Conservation (phyloP, 1,140 invertebrate genomes). For the Schmidtea mediterranea region DNA sequence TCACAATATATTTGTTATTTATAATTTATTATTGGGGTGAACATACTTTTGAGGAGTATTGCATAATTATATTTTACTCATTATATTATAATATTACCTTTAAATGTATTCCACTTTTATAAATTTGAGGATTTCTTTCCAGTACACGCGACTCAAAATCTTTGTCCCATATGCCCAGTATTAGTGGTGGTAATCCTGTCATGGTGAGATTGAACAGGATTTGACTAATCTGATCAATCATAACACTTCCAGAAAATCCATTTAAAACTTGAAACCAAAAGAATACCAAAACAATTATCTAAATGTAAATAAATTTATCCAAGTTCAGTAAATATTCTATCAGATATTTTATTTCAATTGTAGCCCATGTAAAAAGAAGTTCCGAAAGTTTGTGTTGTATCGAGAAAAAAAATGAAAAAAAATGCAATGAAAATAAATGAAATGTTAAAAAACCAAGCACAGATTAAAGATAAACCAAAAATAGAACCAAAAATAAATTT, state of each 20-base stretch:
- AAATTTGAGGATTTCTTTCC: conserved; percentile 45
- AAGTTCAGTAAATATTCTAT: neutral
- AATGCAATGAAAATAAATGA: no score
- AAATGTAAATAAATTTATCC: conserved; percentile 1
- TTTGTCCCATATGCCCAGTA: conserved; percentile 56
- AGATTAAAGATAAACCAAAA: no score
- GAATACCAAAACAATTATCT: conserved; percentile 18
- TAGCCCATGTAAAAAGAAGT: no score
- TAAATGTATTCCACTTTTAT: conserved; percentile 39
- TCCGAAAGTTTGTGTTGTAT: no score
- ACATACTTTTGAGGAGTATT: no score
- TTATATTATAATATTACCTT: no score
- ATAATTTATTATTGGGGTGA: no score
- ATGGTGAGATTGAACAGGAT: conserved; percentile 22
- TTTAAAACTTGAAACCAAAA: conserved; percentile 24
- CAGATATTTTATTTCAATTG: neutral
- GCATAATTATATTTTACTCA: no score
- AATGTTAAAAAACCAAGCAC: no score
- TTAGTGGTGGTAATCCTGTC: conserved; percentile 18
- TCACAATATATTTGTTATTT: no score
- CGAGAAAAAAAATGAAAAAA: no score
- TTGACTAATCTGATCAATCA: conserved; percentile 20
- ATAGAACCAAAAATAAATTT: no score
- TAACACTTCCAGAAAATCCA: conserved; percentile 19
- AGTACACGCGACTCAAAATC: conserved; percentile 49